Conservation (phyloP, 2,888 invertebrate species). For the Herminia tarsipennalis region DNA sequence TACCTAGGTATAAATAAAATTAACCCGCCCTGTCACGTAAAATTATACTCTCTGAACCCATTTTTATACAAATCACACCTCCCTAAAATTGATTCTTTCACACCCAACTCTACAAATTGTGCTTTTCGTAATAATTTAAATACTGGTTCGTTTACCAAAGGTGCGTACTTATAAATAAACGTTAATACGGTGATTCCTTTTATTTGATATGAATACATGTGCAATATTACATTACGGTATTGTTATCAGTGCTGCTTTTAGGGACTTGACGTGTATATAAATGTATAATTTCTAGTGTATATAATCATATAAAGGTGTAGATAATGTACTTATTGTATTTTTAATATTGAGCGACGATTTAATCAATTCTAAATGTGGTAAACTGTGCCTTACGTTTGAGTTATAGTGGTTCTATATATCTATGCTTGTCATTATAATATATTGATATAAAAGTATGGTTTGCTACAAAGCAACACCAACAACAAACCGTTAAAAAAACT, state of each 20-base stretch:
- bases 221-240: slow-evolving; percentile 37
- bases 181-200: slow-evolving; percentile 44
- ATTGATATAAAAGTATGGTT: no score
- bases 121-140: slow-evolving; percentile 21
- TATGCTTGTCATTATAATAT: no score
- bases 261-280: background rate
- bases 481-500: slow-evolving; percentile 30
- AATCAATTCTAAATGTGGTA: background rate
- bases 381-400: no score
- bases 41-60: slow-evolving; percentile 14
- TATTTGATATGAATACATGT: slow-evolving; percentile 60
- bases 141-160: slow-evolving; percentile 53
- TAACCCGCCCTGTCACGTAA: no score
- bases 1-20: no score
- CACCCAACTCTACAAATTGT: slow-evolving; percentile 29
- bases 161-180: slow-evolving; percentile 51
- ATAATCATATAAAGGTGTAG: no score
- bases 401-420: no score
- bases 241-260: slow-evolving; percentile 24
- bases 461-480: slow-evolving; percentile 27
- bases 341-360: no score
- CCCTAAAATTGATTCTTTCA: slow-evolving; percentile 3
- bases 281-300: no score
- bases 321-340: no score
- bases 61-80: slow-evolving; percentile 24